Conservation (phyloP, 2,797 vertebrate species). For the Mormyrus proboscirostris region DNA sequence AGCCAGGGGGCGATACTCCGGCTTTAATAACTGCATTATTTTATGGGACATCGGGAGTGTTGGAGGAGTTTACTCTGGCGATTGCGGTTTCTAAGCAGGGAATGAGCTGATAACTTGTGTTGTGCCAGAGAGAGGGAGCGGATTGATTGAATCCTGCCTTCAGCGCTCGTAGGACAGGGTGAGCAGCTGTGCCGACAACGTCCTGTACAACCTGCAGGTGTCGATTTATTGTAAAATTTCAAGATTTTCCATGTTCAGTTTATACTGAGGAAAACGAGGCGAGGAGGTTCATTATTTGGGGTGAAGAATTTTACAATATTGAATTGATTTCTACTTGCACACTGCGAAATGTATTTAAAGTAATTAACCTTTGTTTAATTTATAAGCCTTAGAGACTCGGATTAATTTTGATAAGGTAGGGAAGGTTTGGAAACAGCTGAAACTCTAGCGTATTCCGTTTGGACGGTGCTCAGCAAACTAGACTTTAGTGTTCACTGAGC, state of each 20-base stretch:
- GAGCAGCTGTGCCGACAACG: not conserved
- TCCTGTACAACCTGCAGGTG: not conserved
- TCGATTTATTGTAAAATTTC: not conserved
- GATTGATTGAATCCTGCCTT: not conserved
- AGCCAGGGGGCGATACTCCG: conserved; percentile 19
- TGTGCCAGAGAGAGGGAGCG: not conserved
- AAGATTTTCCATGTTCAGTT: not conserved
- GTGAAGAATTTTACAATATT: not conserved
- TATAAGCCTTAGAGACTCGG: not conserved
- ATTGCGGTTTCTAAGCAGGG: not conserved
- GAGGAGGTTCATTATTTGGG: not conserved
- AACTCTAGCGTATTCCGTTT: not conserved
- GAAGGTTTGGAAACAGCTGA: not conserved
- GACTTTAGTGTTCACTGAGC: not conserved
- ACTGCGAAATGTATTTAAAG: not conserved
- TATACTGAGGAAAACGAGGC: not conserved
- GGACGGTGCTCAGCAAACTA: not conserved
- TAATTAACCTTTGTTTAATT: not conserved
- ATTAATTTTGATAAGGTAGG: not conserved
- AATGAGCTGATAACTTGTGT: not conserved
- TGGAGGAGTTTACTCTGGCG: not conserved
- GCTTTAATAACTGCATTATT: not conserved
- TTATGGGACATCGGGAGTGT: not conserved
- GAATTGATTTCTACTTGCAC: not conserved
- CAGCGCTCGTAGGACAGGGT: not conserved